Evolutionary conservation across 2,888 invertebrate genomes (phyloP).

Genomic region (Corythucha ciliata): DNA sequence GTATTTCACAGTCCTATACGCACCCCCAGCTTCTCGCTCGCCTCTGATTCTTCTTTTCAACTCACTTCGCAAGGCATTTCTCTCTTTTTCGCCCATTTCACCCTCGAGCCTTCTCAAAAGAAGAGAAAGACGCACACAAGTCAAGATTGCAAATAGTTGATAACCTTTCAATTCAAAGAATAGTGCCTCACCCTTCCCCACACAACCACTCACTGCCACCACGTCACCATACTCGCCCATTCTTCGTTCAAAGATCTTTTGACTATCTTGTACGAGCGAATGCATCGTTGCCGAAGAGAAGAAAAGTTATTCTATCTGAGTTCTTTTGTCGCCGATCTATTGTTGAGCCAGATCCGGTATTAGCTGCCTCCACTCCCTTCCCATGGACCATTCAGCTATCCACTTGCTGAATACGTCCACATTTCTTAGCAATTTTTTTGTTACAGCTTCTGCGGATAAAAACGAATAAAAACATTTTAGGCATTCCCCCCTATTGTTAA

Average conservation of each 20-base stretch:
- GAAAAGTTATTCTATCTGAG: constrained; percentile 34
- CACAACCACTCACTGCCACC: not conserved
- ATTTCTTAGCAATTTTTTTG: too few species aligned
- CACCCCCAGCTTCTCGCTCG: too few species aligned
- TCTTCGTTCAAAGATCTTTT: constrained; percentile 28
- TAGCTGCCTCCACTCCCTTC: constrained; percentile 24
- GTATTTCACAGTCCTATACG: too few species aligned
- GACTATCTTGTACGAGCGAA: constrained; percentile 34
- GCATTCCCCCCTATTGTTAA: too few species aligned
- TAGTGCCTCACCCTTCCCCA: constrained; percentile 19
- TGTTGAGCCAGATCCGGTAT: constrained; percentile 28
- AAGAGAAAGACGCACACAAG: constrained; percentile 26
- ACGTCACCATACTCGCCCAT: not conserved
- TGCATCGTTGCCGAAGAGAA: constrained; percentile 29
- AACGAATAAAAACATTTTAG: too few species aligned
- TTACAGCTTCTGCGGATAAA: too few species aligned
- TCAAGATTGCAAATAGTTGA: constrained; percentile 34
- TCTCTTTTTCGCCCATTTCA: too few species aligned
- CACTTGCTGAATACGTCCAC: too few species aligned
- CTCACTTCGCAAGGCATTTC: too few species aligned
- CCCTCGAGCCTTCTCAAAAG: constrained; percentile 18
- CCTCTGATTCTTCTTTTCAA: too few species aligned
- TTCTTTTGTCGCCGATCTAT: constrained; percentile 30
- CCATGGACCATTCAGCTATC: constrained; percentile 13
- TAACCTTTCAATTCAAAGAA: constrained; percentile 34